Evolutionary conservation across 2,113 vertebrate genomes (phyloP), one percentile per base, ranked within the genome.

Genomic region (Salvator merianae): DNA sequence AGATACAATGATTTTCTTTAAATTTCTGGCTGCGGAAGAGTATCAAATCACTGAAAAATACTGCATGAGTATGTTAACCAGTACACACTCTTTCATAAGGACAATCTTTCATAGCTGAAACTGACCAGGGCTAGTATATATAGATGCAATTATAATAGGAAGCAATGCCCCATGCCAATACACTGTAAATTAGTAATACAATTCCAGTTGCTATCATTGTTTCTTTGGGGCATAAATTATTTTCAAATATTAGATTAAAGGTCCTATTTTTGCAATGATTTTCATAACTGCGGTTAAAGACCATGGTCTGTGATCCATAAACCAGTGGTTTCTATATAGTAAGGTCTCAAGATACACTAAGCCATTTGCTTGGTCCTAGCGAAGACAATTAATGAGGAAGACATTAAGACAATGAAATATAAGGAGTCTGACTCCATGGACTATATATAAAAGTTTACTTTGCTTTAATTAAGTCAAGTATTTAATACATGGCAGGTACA

Each of bases 371-470:
- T 91, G 84, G 90, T 90, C 83, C 75, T 4, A 36, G 55, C 32
- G 73, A 75, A 68, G 77, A 86, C 81, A 43, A 79, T 84, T 83
- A 88, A 85, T 76, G 86, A 87, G 86, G 86, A 90, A 88, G 77
- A 72, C 81, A 65, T 85, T 85, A 72, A 88, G 90, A 93, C 82
- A 86, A 91, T 13, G 85, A 93, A 92, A 84, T 86, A 93, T 84
- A 90, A 90, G 86, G 91, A 81, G 84, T 91, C 93, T 76, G 92
- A 92, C 88, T 88, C 90, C 86, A 90, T 88, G 80, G 92, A 84
- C 90, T 87, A 81, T 88, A 81, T 88, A 94, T 89, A 94, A 96
- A 85, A 89, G 79, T 85, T 94, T 93, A 88, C 88, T 94, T 91
- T 93, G 87, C 89, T 91, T 91, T 73, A 74, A 62, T 59, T 91